Conservation (phyloP, 2,113 vertebrate genomes). For the Vimba vimba region DNA sequence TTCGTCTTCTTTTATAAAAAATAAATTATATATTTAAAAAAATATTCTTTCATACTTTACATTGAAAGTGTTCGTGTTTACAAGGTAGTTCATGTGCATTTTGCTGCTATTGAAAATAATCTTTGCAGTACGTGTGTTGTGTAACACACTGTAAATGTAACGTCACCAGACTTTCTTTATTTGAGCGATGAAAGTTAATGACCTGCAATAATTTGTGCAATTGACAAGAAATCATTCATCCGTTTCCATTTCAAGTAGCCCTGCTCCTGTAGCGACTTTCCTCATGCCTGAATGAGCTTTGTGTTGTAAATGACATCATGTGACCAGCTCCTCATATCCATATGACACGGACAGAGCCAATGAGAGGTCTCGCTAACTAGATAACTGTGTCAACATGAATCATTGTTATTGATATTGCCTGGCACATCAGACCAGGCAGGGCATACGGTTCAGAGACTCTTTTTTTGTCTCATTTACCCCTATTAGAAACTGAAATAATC, state of each 20-base stretch:
- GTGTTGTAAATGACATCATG: constrained; percentile 44
- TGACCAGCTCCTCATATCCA: constrained; percentile 44
- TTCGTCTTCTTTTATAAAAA: neutral
- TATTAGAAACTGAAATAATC: constrained; percentile 26
- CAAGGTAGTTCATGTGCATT: neutral
- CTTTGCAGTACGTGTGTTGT: neutral
- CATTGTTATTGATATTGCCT: constrained; percentile 44
- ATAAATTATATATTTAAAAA: neutral
- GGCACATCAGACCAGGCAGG: constrained; percentile 30
- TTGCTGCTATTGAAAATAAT: neutral
- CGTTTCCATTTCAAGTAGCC: constrained; percentile 34
- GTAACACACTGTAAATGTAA: neutral
- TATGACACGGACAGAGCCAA: constrained; percentile 13
- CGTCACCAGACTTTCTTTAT: constrained; percentile 17
- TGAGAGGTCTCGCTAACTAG: constrained; percentile 21
- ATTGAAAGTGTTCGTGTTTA: neutral
- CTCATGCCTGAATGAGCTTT: constrained; percentile 31
- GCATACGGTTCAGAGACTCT: constrained; percentile 2
- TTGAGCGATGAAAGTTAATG: constrained; percentile 11
- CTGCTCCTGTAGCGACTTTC: constrained; percentile 43
- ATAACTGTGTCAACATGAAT: constrained; percentile 46
- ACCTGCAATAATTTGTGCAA: neutral
- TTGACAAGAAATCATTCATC: constrained; percentile 9
- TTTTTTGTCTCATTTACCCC: constrained; percentile 22
- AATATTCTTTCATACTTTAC: neutral